Evolutionary conservation across 1,140 invertebrate species (phyloP).

Genomic region (Heliconius eleuchia): DNA sequence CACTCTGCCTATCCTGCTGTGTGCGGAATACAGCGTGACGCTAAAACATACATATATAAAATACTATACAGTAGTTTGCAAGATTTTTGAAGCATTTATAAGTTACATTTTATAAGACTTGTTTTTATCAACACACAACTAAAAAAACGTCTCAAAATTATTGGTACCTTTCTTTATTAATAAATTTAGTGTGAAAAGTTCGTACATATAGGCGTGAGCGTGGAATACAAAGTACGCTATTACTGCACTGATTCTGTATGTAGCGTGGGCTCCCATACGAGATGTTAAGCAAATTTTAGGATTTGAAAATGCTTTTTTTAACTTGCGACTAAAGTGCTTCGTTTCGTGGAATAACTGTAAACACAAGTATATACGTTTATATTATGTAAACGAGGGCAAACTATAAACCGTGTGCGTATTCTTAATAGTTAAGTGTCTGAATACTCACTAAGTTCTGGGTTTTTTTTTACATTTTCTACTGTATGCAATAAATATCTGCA

Average conservation of each 20-base stretch:
- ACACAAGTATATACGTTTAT: background rate
- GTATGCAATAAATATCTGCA: no score
- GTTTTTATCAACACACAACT: background rate
- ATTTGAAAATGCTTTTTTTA: conserved; percentile 25
- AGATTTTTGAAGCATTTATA: background rate
- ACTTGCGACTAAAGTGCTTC: background rate
- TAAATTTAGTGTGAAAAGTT: conserved; percentile 17
- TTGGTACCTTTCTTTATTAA: background rate
- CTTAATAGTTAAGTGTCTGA: no score
- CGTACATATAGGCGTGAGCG: conserved; percentile 19
- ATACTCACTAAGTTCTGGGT: no score
- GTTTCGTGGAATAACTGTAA: background rate
- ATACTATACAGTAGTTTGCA: no score
- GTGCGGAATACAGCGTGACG: no score
- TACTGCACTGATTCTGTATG: conserved; percentile 44
- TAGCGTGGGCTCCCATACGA: conserved; percentile 43
- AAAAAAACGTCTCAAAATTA: background rate
- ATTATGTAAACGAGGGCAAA: no score
- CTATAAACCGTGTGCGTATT: no score
- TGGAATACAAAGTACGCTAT: conserved; percentile 48
- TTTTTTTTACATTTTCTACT: no score
- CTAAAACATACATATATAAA: no score
- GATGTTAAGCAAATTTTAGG: conserved; percentile 44
- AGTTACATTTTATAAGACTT: background rate
- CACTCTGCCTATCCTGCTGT: no score